phyloP scores from a whole-genome alignment of 2,888 invertebrate genomes.

The Cactoblastis cactorum region DNA sequence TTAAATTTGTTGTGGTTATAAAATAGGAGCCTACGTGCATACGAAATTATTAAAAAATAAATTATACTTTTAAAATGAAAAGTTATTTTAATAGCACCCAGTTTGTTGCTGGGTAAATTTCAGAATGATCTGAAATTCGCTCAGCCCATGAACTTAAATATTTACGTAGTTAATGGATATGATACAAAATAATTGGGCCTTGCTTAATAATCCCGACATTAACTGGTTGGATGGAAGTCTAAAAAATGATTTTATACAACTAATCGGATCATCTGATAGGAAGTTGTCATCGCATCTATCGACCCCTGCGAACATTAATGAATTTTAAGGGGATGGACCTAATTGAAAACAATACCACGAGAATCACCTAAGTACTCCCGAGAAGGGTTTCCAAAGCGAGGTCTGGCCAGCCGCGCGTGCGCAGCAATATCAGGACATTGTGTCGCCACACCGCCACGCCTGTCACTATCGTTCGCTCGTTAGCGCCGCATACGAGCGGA shows the following conservation, averaged over 20 bases:
- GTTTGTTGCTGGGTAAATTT: no score
- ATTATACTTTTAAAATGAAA: neutral
- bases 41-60: conserved; percentile 11
- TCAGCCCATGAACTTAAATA: no score
- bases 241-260: no score
- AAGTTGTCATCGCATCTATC: no score
- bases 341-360: neutral
- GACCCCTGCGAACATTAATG: no score
- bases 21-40: conserved; percentile 9
- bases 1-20: conserved; percentile 12
- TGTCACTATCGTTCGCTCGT: conserved; percentile 38
- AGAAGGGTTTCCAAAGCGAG: conserved; percentile 29
- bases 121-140: no score
- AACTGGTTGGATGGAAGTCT: no score
- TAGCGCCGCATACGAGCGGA: conserved; percentile 47
- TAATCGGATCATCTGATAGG: no score
- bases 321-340: no score
- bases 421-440: conserved; percentile 45
- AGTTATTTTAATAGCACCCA: neutral
- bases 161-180: no score
- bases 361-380: conserved; percentile 17
- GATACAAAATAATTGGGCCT: no score
- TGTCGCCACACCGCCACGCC: conserved; percentile 58
- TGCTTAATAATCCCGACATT: no score
- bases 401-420: conserved; percentile 46